Conservation (phyloP, 2,888 invertebrate species). For the Athalia cordata region DNA sequence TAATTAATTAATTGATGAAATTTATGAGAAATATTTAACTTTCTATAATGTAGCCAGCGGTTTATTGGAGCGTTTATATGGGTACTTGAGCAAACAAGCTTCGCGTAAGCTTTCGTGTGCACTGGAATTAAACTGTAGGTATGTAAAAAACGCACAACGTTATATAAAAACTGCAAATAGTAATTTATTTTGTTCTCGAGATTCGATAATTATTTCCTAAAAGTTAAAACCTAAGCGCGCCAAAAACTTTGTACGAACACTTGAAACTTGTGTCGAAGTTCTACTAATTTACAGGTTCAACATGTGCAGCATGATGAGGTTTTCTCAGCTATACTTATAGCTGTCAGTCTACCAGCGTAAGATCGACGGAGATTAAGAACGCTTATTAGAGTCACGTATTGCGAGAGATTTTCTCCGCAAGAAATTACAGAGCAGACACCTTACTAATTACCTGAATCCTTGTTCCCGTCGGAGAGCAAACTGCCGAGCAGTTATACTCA, state of each 20-base stretch:
- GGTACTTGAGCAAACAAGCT: too few relatives aligned
- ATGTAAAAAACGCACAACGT: too few relatives aligned
- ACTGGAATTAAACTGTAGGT: too few relatives aligned
- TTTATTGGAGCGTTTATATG: neutral
- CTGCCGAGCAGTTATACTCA: constrained; percentile 28
- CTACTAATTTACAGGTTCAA: too few relatives aligned
- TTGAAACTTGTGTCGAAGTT: too few relatives aligned
- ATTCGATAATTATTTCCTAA: too few relatives aligned
- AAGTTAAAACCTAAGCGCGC: too few relatives aligned
- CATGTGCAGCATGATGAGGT: too few relatives aligned
- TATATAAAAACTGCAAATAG: too few relatives aligned
- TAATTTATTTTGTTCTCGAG: too few relatives aligned
- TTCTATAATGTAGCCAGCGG: neutral
- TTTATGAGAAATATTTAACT: neutral
- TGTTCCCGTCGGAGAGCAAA: neutral
- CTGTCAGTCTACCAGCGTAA: neutral
- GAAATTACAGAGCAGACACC: constrained; percentile 24
- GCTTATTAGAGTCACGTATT: constrained; percentile 31
- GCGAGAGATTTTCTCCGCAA: neutral
- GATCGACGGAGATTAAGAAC: constrained; percentile 18
- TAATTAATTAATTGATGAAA: neutral
- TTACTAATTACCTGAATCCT: constrained; percentile 29
- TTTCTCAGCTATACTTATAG: neutral
- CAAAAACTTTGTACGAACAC: too few relatives aligned
- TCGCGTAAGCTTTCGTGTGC: too few relatives aligned